Evolutionary conservation across 1,140 invertebrate species (phyloP), one percentile per base, ranked within the genome.

Genomic region (Notospermus geniculatus): DNA sequence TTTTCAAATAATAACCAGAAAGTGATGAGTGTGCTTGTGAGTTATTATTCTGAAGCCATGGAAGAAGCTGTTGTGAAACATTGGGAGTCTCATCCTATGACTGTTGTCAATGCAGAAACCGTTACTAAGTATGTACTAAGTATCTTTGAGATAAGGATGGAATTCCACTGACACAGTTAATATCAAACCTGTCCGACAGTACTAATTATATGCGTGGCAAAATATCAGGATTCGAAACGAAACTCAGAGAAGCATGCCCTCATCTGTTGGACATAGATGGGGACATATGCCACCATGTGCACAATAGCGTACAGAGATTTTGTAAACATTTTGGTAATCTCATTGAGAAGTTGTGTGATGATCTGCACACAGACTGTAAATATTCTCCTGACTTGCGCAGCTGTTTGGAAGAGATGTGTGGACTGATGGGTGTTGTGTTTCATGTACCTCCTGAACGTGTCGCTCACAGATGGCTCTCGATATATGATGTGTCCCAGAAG

Each of bases 231-330:
- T n/a, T 72, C 22, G 74, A 76, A 62, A 57, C 55, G 2, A 63
- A 57, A 32, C 22, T 76, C 0, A 25, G 64, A 39, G 19, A 59
- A 41, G 43, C 61, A 53, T 62, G 65, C 17, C 59, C 56, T 1
- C 66, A 74, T 52, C 63, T 76, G 0, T 27, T 76, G 5, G 71
- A 74, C 55, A 65, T 74, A 29, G 69, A 73, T 67, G 72, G 72
- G 2, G 71, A 76, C 56, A 56, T 66, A 0, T 72, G 67, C 32
- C 73, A 75, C 52, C 71, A 75, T 57, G 54, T 65, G 0, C 69
- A 73, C 30, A 74, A 67, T 63, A 62, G 63, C 25, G 15, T 61
- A 0, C 68, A 73, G 30, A 22, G 28, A 17, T 72, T 76, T 62
- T 72, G 71, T 41, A 59, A 62, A 4, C 72, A 65, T 22, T 76